A percentile compares a stretch with the other conserved stretches of the same genome.
phyloP scores from a whole-genome alignment of 1,140 invertebrate species.

The Daktulosphaira vitifoliae region DNA sequence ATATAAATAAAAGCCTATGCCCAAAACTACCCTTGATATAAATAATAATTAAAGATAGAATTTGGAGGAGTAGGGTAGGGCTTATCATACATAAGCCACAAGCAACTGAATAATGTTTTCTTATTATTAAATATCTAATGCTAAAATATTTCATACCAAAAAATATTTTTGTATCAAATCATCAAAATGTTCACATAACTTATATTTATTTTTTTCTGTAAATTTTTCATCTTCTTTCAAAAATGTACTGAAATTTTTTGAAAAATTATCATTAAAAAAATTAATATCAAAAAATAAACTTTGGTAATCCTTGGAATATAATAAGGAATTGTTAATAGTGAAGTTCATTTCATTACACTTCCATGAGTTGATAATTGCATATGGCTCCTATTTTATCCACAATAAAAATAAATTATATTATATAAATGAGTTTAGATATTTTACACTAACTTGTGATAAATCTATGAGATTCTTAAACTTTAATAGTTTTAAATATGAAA shows the following conservation, averaged over 20 bases:
- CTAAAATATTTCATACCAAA: neutral
- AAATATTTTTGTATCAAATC: neutral
- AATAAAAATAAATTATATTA: neutral
- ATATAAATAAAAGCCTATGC: too few species aligned
- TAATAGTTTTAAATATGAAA: conserved; percentile 8
- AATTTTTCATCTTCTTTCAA: too few species aligned
- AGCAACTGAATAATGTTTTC: too few species aligned
- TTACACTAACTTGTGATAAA: conserved; percentile 16
- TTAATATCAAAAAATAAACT: neutral
- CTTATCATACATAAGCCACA: too few species aligned
- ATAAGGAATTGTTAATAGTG: neutral
- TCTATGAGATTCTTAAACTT: conserved; percentile 14
- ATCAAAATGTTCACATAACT: neutral
- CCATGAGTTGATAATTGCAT: neutral
- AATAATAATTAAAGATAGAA: too few species aligned
- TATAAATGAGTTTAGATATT: neutral
- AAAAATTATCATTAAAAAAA: too few species aligned
- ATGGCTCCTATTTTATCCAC: neutral
- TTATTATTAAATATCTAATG: too few species aligned
- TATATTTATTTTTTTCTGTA: neutral
- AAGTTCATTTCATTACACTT: conserved; percentile 1
- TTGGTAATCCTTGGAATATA: neutral
- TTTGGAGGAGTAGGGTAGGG: too few species aligned
- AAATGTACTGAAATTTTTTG: too few species aligned
- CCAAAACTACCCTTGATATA: too few species aligned